Evolutionary conservation across 2,113 vertebrate species (phyloP).

Genomic region (Noctilio leporinus): DNA sequence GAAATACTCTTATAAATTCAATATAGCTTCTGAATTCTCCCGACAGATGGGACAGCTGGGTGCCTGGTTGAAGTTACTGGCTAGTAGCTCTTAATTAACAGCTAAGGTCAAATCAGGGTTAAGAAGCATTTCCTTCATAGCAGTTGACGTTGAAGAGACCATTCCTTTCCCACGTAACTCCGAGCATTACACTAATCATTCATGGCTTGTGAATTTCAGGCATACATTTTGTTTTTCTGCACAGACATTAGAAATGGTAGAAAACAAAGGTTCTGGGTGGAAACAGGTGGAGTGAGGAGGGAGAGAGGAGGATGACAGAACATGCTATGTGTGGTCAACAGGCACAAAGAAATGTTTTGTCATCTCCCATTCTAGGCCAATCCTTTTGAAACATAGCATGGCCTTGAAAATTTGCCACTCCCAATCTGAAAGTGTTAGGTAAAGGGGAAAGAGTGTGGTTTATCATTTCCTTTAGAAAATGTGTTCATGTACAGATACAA

Average conservation of each 20-base stretch:
- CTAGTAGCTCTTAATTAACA: not conserved
- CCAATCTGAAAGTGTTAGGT: not conserved
- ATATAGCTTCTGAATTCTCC: not conserved
- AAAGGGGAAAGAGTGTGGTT: not conserved
- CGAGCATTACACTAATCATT: not conserved
- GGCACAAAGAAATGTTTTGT: not conserved
- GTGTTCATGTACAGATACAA: not conserved
- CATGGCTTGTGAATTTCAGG: not conserved
- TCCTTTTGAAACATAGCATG: not conserved
- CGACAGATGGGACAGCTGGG: not conserved
- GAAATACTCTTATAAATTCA: not conserved
- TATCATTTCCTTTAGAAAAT: conserved; percentile 36
- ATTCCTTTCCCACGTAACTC: not conserved
- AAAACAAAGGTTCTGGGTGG: not conserved
- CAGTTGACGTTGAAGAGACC: not conserved
- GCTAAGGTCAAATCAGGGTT: not conserved
- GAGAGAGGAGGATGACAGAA: not conserved
- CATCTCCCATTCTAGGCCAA: not conserved
- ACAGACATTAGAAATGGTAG: not conserved
- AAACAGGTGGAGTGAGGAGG: not conserved
- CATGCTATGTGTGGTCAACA: not conserved
- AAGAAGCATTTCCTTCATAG: not conserved
- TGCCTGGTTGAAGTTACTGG: not conserved
- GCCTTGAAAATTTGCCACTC: not conserved
- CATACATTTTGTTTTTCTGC: not conserved